These are phyloP conservation scores for Tauraco erythrolophus DNA, from an alignment of 2,113 vertebrate genomes.

Conservation along the genomic window DNA sequence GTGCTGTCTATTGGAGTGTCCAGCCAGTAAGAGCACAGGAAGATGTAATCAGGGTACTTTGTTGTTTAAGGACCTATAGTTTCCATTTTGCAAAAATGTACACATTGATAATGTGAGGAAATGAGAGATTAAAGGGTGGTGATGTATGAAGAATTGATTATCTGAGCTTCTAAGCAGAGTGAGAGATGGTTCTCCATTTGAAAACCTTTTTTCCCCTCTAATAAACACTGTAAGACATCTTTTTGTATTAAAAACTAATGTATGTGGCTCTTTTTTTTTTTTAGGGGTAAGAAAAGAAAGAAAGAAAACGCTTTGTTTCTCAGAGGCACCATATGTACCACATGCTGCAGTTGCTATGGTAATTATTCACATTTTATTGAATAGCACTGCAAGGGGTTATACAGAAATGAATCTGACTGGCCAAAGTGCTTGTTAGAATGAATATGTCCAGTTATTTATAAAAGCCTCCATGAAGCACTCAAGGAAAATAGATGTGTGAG, in stretches of 20 bases:
- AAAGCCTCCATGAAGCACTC: constrained; percentile 67
- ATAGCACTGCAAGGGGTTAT: constrained; percentile 77
- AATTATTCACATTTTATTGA: constrained; percentile 80
- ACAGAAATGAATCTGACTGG: constrained; percentile 71
- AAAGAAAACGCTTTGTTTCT: constrained; percentile 78
- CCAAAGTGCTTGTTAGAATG: constrained; percentile 59
- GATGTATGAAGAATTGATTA: neutral
- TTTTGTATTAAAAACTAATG: constrained; percentile 71
- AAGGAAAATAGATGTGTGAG: constrained; percentile 27
- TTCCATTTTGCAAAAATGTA: constrained; percentile 19
- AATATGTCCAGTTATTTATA: constrained; percentile 75
- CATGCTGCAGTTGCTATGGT: constrained; percentile 83
- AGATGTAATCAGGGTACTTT: neutral
- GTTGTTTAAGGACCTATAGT: constrained; percentile 33
- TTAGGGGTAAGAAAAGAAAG: constrained; percentile 12
- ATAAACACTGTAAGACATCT: constrained; percentile 60
- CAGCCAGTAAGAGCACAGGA: neutral
- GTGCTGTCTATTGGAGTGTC: neutral
- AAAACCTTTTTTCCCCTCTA: constrained; percentile 29
- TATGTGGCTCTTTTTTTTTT: constrained; percentile 32
- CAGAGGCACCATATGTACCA: constrained; percentile 59
- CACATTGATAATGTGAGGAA: constrained; percentile 48
- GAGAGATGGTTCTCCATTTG: neutral
- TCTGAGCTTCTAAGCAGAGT: neutral
- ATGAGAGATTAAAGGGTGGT: neutral